Conservation (phyloP, 92 coral and sea anemone genomes). For the Zoanthus sansibaricus region DNA sequence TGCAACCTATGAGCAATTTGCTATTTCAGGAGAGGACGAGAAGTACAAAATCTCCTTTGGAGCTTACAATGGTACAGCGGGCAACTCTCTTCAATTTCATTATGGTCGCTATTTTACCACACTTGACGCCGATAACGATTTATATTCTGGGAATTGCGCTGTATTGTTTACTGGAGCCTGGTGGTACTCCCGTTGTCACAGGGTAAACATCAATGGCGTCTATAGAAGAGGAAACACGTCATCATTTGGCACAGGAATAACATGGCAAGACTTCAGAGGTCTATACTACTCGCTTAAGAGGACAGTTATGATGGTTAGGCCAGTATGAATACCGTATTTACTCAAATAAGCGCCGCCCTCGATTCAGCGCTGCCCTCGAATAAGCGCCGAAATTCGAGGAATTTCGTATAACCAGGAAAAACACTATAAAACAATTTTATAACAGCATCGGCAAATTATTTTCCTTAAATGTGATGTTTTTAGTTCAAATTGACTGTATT, state of each 20-base stretch:
- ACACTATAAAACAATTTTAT: too few relatives aligned
- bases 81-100: not conserved
- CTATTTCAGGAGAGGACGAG: not conserved
- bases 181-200: not conserved
- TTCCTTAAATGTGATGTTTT: too few relatives aligned
- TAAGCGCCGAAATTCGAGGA: too few relatives aligned
- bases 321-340: not conserved
- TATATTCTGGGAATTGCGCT: not conserved
- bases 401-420: too few relatives aligned
- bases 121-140: constrained; percentile 18
- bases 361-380: too few relatives aligned
- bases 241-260: not conserved
- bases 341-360: too few relatives aligned
- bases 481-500: too few relatives aligned
- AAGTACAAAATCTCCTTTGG: not conserved
- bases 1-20: not conserved
- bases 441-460: too few relatives aligned
- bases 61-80: constrained; percentile 6
- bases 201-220: not conserved
- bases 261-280: not conserved
- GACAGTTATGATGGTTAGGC: constrained; percentile 1
- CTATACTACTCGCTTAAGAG: not conserved
- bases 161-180: not conserved
- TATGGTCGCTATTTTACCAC: constrained; percentile 13
- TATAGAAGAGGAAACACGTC: not conserved